Percentiles rank a stretch among this genome's conserved stretches.
These are phyloP conservation scores for Steatornis caripensis DNA, from an alignment of 2,113 vertebrate genomes.

Conservation along the genomic window DNA sequence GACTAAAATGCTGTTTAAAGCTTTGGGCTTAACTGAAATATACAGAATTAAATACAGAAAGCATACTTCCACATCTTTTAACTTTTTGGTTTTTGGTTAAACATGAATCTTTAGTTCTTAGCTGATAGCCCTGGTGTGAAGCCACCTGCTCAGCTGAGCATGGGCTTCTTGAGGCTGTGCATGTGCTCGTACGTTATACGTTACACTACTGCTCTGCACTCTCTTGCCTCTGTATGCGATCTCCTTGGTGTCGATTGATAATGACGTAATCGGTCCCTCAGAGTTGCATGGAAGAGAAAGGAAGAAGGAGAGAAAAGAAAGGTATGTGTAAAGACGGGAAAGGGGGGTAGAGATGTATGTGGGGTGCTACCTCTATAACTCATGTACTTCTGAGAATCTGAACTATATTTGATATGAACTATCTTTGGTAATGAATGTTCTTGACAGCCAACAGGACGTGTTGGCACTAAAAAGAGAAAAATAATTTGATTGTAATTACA, in stretches of 20 bases:
- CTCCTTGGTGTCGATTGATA: background rate
- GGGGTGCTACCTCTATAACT: background rate
- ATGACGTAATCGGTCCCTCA: background rate
- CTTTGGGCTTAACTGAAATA: background rate
- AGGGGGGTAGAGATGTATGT: background rate
- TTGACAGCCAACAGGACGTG: background rate
- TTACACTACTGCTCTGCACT: background rate
- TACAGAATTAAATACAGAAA: background rate
- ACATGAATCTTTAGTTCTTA: background rate
- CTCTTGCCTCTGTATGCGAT: rapidly evolving
- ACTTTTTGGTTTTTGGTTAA: background rate
- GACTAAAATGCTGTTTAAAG: background rate
- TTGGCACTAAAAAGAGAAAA: background rate
- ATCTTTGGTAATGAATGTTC: background rate
- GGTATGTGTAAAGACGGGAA: background rate
- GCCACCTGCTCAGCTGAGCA: background rate
- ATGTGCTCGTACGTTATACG: rapidly evolving
- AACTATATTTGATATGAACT: background rate
- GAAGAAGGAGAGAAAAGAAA: background rate
- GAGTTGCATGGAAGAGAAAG: background rate
- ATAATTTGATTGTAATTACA: background rate
- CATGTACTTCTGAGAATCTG: background rate
- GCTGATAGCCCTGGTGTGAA: background rate
- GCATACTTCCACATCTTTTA: background rate
- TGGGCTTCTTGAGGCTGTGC: background rate